Evolutionary conservation across 2,888 invertebrate genomes (phyloP), one percentile per base, ranked within the genome.

Genomic region (Rhyacophila evoluta): DNA sequence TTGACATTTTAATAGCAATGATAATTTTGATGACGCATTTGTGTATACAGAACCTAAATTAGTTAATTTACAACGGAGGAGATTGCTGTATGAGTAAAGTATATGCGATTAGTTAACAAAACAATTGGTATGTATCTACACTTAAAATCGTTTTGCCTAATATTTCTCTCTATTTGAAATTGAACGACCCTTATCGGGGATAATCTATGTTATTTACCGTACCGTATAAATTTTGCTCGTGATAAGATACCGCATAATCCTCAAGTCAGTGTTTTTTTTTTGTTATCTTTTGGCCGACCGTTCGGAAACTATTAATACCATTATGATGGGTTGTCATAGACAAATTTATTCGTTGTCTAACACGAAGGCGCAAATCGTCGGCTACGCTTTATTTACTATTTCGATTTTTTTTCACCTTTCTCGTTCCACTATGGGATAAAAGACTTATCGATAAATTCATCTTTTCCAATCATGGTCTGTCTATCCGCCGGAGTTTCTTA

Each of bases 291-390:
- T 55, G 25, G 55, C 55, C 10, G 55, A 55, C 55, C 55, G 55
- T 19, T 55, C 55, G 55, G 25, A 55, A 55, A 2, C 55, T 55
- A 55, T 55, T 55, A 55, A 55, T 25, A 55, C 55, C 10, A 8
- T 19, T 25, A 25, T 55, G 55, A 55, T 55, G 55, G 10, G 19
- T 8, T 55, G 55, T 25, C 55, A 25, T 55, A 25, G 25, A 55
- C 55, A 55, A 55, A 55, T 55, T 55, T 55, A 55, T 55, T 55
- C 55, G 6, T 25, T 55, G 55, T 55, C 19, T 19, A 25, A 55
- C 55, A 55, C 55, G 55, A 55, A 55, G 8, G 55, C 55, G 55
- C 55, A 55, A 55, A 55, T 55, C 10, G 19, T 55, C 8, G 25
- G 55, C 19, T 6, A 15, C 12, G 5, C 39, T 39, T 39, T 6